Conservation (phyloP, 2,113 vertebrate species). For the Malurus alboscapulatus region DNA sequence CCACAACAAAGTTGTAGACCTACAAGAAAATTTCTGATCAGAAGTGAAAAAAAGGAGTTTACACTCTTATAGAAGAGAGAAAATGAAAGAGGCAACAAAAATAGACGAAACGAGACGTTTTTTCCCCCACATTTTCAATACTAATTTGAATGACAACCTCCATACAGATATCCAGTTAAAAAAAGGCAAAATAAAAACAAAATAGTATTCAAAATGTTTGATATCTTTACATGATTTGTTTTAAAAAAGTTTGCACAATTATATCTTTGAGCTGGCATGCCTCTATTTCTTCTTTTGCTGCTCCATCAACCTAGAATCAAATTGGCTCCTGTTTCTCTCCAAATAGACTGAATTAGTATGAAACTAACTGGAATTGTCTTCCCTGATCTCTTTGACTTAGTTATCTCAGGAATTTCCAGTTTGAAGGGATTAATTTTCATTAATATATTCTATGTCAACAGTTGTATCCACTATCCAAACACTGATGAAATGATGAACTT, state of each 20-base stretch:
- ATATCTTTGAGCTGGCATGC: neutral
- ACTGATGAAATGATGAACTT: neutral
- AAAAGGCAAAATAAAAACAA: neutral
- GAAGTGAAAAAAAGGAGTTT: neutral
- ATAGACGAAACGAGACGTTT: neutral
- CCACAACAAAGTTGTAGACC: neutral
- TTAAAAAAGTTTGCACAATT: neutral
- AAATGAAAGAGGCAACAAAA: neutral
- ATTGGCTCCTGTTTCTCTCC: neutral
- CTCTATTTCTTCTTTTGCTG: neutral
- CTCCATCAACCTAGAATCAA: neutral
- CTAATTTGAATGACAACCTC: neutral
- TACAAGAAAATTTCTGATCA: neutral
- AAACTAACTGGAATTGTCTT: neutral
- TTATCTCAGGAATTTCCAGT: neutral
- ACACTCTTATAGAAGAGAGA: neutral
- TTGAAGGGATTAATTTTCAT: neutral
- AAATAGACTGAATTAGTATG: neutral
- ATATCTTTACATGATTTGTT: neutral
- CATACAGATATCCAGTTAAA: neutral
- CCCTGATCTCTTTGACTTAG: neutral
- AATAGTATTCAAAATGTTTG: neutral
- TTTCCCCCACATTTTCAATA: neutral
- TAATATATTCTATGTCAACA: neutral
- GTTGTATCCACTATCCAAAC: neutral